Evolutionary conservation across 2,797 vertebrate genomes (phyloP), one percentile per base, ranked within the genome.

Genomic region (Podarcis siculus): DNA sequence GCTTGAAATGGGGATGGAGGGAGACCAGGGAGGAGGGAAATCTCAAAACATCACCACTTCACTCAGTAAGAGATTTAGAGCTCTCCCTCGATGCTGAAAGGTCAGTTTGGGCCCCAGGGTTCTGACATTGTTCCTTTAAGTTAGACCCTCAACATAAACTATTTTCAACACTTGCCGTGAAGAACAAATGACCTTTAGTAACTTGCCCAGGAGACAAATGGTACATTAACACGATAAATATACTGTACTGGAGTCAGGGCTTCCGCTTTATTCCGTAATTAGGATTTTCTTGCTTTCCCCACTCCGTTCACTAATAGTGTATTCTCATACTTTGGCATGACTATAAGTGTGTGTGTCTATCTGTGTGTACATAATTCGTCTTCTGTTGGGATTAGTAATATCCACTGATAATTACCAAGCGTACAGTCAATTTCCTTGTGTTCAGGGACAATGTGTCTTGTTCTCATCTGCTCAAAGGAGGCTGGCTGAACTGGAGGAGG

Each of bases 161-260:
- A 95, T 97, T 97, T 97, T 97, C 96, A 97, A 96, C 96, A 97
- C 97, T 97, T 97, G 97, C 96, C 96, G 96, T 88, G 92, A 96
- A 97, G 96, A 96, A 95, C 94, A 96, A 96, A 96, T 97, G 97
- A 97, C 97, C 97, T 97, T 97, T 97, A 96, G 92, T 97, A 96
- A 94, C 96, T 97, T 94, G 97, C 96, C 97, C 93, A 95, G 96
- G 95, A 96, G 96, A 96, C 95, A 97, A 96, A 94, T 95, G 91
- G 92, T 94, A 93, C 45, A 88, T 96, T 97, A 96, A 95, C 96
- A 95, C 95, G 96, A 94, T 95, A 97, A 96, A 96, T 96, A 95
- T 27, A 92, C 90, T 95, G 94, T 66, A 79, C 94, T 93, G 89
- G 92, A 89, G 86, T 95, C 1, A 15, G 91, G 87, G 58, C 86